Evolutionary conservation across 2,113 vertebrate genomes (phyloP), one percentile per base, ranked within the genome.

Genomic region (Scomber colias): DNA sequence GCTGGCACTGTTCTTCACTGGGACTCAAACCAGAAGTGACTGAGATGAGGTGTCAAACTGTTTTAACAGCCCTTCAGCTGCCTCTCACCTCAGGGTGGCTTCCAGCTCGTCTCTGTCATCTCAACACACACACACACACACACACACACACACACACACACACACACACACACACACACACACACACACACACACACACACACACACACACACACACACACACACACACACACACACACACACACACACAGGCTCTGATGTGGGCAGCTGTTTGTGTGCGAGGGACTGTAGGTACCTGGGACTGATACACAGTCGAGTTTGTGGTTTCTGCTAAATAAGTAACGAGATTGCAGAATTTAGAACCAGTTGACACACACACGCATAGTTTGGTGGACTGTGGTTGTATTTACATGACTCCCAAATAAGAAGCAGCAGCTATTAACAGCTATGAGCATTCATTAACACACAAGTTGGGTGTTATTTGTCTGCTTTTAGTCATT

Each of bases 1-100:
- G 44, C 2, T 16, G 3, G 24, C 0, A 0, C 51, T 44, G 60
- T 66, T 55, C 69, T 16, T 63, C 31, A 30, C 24, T 4, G 17
- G 56, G 53, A 19, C 19, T 45, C 4, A 15, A 40, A 15, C 24
- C 65, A 44, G 56, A 50, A 68, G 45, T 59, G 61, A 81, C 17
- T 65, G 59, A 67, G 71, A 31, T 0, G 35, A 78, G 65, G 83
- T 45, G 83, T 83, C 80, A 83, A 85, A 85, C 83, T 54, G 83
- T 68, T 81, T 83, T n/a, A 76, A 80, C 76, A 77, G 79, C 57
- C 78, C 57, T 11, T 68, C 48, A 54, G 15, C 40, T 14, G 48
- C 48, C 65, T 55, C 9, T 61, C 50, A 74, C 64, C 49, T 61
- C 59, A 13, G 14, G 31, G 40, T 4, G 57, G 8, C 12, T 70